Evolutionary conservation across 2,888 invertebrate genomes (phyloP).

Genomic region (Nomada flava): DNA sequence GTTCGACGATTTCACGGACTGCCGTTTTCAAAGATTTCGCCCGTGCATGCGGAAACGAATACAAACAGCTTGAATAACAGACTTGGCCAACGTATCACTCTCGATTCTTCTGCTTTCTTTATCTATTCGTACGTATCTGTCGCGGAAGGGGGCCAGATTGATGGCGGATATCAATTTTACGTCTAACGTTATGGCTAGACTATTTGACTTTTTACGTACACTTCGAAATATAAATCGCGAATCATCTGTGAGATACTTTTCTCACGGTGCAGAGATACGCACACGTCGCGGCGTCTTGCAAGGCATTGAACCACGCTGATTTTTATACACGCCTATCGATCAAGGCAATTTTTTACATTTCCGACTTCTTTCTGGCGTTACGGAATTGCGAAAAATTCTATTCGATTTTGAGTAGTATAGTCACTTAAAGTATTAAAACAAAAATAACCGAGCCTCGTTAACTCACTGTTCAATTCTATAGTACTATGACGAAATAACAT

Average conservation of each 20-base stretch:
- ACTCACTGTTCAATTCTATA: too few species aligned
- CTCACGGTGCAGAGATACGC: slow-evolving; percentile 35
- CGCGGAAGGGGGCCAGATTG: slow-evolving; percentile 59
- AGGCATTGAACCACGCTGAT: slow-evolving; percentile 14
- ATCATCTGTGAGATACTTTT: slow-evolving; percentile 46
- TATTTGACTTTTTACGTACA: slow-evolving; percentile 78
- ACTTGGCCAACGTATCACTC: slow-evolving; percentile 11
- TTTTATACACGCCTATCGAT: slow-evolving; percentile 18
- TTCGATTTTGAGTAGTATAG: too few species aligned
- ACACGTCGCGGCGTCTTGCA: not conserved
- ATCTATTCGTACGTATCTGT: slow-evolving; percentile 45
- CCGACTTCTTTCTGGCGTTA: not conserved
- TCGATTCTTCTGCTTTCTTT: slow-evolving; percentile 36
- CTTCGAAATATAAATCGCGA: slow-evolving; percentile 75
- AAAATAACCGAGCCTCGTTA: too few species aligned
- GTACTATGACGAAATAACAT: too few species aligned
- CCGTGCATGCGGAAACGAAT: slow-evolving; percentile 27
- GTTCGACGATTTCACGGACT: slow-evolving; percentile 64
- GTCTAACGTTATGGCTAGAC: slow-evolving; percentile 76
- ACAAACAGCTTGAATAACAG: slow-evolving; percentile 45
- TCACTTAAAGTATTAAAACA: too few species aligned
- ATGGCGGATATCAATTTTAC: slow-evolving; percentile 76
- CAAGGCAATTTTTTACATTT: not conserved
- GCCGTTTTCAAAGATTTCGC: slow-evolving; percentile 56
- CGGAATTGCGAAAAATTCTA: not conserved